phyloP scores from a whole-genome alignment of 2,113 vertebrate species.

The Ardeotis arabs region DNA sequence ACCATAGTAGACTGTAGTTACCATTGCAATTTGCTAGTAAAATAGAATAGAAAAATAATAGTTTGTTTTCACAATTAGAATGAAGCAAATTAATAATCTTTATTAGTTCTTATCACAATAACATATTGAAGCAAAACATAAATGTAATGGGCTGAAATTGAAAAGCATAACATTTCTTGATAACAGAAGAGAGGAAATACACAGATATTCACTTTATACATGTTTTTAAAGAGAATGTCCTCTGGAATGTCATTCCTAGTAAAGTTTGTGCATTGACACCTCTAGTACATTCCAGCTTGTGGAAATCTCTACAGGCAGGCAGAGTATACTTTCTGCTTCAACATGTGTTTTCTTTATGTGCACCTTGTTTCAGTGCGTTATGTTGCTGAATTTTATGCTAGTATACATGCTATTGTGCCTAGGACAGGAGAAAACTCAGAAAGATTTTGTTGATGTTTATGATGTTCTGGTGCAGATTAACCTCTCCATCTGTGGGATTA shows the following conservation, averaged over 20 bases:
- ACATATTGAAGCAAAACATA: background rate
- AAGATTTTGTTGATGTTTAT: background rate
- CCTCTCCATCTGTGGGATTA: background rate
- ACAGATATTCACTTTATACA: background rate
- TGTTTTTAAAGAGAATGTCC: background rate
- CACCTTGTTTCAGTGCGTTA: background rate
- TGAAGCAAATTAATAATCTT: background rate
- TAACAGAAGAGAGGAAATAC: background rate
- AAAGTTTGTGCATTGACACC: background rate
- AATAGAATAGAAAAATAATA: background rate
- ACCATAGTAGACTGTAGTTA: background rate
- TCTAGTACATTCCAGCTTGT: background rate
- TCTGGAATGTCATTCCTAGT: background rate
- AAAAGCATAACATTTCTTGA: background rate
- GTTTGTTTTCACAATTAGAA: background rate
- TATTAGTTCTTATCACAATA: background rate
- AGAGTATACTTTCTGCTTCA: background rate
- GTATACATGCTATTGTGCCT: fast-evolving
- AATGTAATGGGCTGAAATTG: background rate
- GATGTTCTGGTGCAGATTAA: background rate
- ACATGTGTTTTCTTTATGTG: background rate
- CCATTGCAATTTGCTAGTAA: background rate
- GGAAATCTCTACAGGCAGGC: background rate
- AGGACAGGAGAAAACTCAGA: background rate
- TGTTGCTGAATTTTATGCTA: background rate